These are phyloP conservation scores for Scolopax rusticola DNA, from an alignment of 2,797 vertebrate species.

Conservation along the genomic window DNA sequence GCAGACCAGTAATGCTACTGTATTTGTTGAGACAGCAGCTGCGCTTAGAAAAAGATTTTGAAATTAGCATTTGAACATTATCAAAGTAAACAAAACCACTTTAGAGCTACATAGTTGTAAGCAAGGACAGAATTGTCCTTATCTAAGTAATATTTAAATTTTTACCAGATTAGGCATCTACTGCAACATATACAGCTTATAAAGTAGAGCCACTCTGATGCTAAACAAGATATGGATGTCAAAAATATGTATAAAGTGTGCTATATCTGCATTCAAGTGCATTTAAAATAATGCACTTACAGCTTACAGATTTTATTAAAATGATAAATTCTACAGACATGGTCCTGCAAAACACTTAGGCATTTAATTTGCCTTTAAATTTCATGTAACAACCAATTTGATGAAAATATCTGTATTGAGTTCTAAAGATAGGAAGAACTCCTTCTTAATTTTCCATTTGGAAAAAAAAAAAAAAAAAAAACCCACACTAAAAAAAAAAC, in stretches of 20 bases:
- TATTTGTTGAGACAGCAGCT: background rate
- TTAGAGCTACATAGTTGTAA: background rate
- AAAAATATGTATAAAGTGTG: background rate
- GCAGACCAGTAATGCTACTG: background rate
- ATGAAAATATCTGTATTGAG: background rate
- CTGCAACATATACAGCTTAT: background rate
- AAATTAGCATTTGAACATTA: background rate
- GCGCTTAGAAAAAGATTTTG: background rate
- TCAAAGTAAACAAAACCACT: background rate
- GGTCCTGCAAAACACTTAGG: background rate
- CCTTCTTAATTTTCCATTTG: background rate
- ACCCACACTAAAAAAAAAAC: no score
- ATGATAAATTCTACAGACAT: background rate
- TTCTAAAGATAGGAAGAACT: background rate
- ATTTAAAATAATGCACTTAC: background rate
- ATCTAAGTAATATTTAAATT: background rate
- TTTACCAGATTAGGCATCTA: background rate
- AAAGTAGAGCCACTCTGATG: background rate
- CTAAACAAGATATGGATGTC: background rate
- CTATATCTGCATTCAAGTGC: background rate
- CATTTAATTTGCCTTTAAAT: background rate
- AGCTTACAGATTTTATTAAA: background rate
- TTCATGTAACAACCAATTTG: background rate
- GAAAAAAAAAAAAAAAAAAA: background rate
- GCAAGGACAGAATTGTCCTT: background rate